A percentile compares a stretch with the other conserved stretches of the same genome.
Conservation (phyloP, 2,888 invertebrate species). For the Amorpha juglandis region DNA sequence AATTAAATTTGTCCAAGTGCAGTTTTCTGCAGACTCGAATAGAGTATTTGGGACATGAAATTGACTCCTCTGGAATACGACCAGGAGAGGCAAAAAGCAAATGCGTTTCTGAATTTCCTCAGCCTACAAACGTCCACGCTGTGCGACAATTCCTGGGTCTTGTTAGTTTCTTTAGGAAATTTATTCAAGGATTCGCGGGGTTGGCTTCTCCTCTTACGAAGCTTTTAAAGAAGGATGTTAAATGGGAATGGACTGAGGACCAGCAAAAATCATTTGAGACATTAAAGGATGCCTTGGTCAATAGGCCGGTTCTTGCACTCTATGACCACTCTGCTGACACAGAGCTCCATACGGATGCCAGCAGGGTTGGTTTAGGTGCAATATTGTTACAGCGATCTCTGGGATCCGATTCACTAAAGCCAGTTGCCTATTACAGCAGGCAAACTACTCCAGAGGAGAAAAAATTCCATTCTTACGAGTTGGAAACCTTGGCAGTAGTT, state of each 20-base stretch:
- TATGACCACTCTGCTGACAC: background rate
- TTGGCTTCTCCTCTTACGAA: background rate
- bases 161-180: background rate
- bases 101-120: background rate
- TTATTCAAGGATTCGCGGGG: background rate
- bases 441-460: background rate
- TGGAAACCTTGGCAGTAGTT: background rate
- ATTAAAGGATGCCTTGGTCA: background rate
- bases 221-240: background rate
- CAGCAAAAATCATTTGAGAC: background rate
- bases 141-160: background rate
- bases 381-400: background rate
- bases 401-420: background rate
- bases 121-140: background rate
- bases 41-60: background rate
- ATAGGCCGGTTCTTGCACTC: background rate
- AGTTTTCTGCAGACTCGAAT: background rate
- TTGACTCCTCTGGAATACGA: background rate
- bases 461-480: slow-evolving; percentile 1
- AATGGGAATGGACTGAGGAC: background rate
- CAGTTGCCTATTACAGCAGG: background rate
- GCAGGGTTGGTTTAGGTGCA: background rate
- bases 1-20: background rate
- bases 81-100: background rate
- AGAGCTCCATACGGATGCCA: slow-evolving; percentile 3